These are phyloP conservation scores for Cuculus canorus DNA, from an alignment of 2,797 vertebrate species.

Conservation along the genomic window DNA sequence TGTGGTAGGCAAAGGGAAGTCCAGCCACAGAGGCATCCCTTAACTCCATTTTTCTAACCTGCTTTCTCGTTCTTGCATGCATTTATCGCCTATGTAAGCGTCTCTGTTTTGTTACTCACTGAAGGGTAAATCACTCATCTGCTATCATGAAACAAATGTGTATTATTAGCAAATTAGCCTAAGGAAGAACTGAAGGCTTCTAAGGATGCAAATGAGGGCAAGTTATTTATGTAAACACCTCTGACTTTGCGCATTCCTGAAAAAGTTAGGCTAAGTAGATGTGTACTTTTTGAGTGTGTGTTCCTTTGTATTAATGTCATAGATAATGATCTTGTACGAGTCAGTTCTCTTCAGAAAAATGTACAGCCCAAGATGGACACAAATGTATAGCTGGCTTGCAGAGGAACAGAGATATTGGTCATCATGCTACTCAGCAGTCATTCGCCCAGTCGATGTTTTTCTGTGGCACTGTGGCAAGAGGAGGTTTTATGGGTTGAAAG, in stretches of 20 bases:
- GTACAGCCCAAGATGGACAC: not conserved
- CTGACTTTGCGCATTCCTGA: not conserved
- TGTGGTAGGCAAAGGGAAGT: not conserved
- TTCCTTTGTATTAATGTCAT: not conserved
- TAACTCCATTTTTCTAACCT: not conserved
- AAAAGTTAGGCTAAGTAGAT: not conserved
- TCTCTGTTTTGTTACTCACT: not conserved
- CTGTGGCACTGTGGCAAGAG: not conserved
- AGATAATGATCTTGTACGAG: not conserved
- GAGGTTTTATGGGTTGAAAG: not conserved
- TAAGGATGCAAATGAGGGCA: not conserved
- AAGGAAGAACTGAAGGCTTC: not conserved
- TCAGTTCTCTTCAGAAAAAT: not conserved
- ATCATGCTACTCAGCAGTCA: accelerated
- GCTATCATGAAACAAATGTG: not conserved
- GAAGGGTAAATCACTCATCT: not conserved
- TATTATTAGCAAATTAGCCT: not conserved
- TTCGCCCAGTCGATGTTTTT: not conserved
- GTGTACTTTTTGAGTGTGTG: not conserved
- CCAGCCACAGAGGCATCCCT: not conserved
- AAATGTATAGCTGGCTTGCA: not conserved
- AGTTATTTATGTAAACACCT: not conserved
- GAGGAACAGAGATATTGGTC: not conserved
- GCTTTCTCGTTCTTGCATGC: not conserved
- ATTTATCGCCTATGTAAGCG: not conserved